phyloP scores from a whole-genome alignment of 2,113 vertebrate genomes.

The Lepidothrix coronata region DNA sequence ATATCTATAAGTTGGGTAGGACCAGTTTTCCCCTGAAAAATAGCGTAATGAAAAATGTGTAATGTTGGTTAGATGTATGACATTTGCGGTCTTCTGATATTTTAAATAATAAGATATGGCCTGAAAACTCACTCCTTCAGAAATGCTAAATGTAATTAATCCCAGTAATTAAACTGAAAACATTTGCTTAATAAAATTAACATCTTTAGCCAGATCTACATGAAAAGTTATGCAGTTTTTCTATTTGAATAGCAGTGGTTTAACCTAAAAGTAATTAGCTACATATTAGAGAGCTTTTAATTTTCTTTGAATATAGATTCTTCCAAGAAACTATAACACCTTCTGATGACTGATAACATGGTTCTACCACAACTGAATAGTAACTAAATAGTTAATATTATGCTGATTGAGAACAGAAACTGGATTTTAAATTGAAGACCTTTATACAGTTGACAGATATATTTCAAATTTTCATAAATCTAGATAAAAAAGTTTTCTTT shows the following conservation, averaged over 20 bases:
- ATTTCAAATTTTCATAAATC: neutral
- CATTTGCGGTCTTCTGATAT: neutral
- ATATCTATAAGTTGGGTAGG: neutral
- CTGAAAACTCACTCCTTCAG: neutral
- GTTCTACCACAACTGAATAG: neutral
- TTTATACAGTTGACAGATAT: neutral
- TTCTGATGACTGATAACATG: neutral
- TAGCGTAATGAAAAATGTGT: neutral
- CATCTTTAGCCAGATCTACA: neutral
- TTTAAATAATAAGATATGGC: neutral
- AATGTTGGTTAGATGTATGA: neutral
- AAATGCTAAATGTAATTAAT: neutral
- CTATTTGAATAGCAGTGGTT: neutral
- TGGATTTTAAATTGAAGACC: neutral
- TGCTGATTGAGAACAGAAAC: neutral
- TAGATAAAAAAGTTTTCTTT: neutral
- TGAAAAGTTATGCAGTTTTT: neutral
- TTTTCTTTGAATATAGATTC: neutral
- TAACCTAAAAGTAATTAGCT: constrained; percentile 1
- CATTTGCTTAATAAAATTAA: neutral
- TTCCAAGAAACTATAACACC: neutral
- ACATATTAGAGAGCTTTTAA: neutral
- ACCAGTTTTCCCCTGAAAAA: neutral
- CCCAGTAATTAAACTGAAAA: neutral
- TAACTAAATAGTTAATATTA: neutral